Evolutionary conservation across 1,140 invertebrate genomes (phyloP), one percentile per base, ranked within the genome.

Genomic region (Lordiphosa collinella): DNA sequence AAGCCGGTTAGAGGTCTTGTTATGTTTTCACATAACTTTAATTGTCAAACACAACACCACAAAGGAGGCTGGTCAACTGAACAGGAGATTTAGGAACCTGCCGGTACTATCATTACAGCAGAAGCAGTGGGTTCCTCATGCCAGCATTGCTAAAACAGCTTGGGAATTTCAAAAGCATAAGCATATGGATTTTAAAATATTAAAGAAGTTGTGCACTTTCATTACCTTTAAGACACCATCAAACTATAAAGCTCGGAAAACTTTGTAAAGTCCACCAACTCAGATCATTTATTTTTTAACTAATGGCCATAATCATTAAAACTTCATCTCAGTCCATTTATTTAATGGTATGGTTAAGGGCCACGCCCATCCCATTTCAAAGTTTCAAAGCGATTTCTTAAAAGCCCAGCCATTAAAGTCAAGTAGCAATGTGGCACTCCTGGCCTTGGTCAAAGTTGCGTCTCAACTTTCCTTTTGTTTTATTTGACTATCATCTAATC

Each of bases 391-490:
- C 59, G 38, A 44, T 50, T 59, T 52, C 9, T 14, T 36, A 53
- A 62, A 62, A 67, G 38, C 37, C 34, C 40, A 25, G 18, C 37
- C 50, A 63, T 69, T 69, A 49, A 66, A 56, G 51, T 55, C 34
- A 58, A 64, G 58, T 73, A 48, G 43, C 18, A 22, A 22, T 22
- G 18, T 5, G 25, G 25, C 22, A 29, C 25, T 29, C 25, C 2
- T 6, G 25, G 7, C 25, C 49, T 36, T 64, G 61, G 61, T 43
- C 48, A 60, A 56, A 66, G 55, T 52, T 60, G 51, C 48, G 43
- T 55, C 47, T 61, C 46, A 57, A 61, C 56, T 73, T 62, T 68
- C 52, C 52, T 57, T 58, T 54, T 62, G 57, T 69, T 62, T 59
- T 48, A 57, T 62, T 58, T 43, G 38, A 64, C 49, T 60, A 56